Evolutionary conservation across 2,888 invertebrate species (phyloP).

Genomic region (Leuctra nigra): DNA sequence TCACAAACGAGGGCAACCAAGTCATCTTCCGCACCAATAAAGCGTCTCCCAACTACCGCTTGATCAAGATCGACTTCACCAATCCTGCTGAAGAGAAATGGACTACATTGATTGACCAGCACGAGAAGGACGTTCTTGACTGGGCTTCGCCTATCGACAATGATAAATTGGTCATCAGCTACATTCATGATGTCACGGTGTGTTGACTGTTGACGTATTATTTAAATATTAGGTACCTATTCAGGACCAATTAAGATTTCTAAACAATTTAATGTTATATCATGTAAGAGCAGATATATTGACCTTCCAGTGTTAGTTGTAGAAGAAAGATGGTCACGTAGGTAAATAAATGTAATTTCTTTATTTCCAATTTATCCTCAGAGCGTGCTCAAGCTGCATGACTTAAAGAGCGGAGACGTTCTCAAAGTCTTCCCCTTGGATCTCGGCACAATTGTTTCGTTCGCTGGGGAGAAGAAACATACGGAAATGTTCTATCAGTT

Average conservation of each 20-base stretch:
- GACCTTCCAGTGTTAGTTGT: no score
- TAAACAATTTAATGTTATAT: no score
- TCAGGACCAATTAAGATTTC: no score
- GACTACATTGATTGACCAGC: slow-evolving; percentile 75
- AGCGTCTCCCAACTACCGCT: slow-evolving; percentile 84
- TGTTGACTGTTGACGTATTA: slow-evolving; percentile 21
- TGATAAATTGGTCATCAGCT: slow-evolving; percentile 81
- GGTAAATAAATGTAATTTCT: slow-evolving; percentile 28
- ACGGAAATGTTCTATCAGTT: slow-evolving; percentile 91
- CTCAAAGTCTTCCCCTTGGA: slow-evolving; percentile 71
- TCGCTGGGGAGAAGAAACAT: slow-evolving; percentile 78
- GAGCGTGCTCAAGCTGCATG: slow-evolving; percentile 79
- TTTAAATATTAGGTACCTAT: no score
- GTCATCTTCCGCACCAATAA: slow-evolving; percentile 89
- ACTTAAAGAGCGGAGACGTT: slow-evolving; percentile 61
- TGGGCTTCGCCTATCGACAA: slow-evolving; percentile 79
- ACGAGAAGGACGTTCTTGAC: slow-evolving; percentile 80
- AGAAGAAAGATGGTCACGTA: background rate
- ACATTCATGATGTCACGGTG: slow-evolving; percentile 93
- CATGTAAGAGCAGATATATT: no score
- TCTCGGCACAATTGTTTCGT: slow-evolving; percentile 79
- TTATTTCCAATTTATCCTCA: slow-evolving; percentile 40
- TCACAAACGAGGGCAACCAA: slow-evolving; percentile 78
- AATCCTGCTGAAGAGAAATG: slow-evolving; percentile 70
- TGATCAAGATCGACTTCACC: slow-evolving; percentile 75